These are phyloP conservation scores for Potamarius usumacintae DNA, from an alignment of 2,113 vertebrate genomes.

Conservation along the genomic window DNA sequence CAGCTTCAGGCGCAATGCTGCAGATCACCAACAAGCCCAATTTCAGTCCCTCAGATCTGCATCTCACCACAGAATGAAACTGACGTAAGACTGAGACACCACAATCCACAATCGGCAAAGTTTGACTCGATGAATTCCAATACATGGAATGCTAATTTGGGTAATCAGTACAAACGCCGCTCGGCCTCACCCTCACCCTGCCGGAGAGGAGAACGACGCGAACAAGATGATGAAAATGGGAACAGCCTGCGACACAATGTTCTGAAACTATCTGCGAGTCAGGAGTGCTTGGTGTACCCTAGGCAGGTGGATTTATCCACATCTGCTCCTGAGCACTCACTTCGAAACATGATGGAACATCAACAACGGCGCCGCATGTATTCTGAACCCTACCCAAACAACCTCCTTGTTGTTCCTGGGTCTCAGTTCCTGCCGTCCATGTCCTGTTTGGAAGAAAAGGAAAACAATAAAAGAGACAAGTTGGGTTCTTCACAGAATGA, in stretches of 20 bases:
- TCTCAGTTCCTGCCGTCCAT: rapidly evolving
- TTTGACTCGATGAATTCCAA: neutral
- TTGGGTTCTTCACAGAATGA: neutral
- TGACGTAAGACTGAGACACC: neutral
- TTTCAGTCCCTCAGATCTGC: neutral
- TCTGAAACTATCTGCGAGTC: neutral
- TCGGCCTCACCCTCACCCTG: neutral
- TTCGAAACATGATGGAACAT: rapidly evolving
- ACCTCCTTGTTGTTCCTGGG: neutral
- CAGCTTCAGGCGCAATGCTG: neutral
- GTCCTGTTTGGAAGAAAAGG: neutral
- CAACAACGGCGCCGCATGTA: neutral
- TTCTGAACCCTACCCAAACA: neutral
- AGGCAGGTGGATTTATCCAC: rapidly evolving
- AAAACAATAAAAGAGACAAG: neutral
- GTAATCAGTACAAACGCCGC: neutral
- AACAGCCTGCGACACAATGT: neutral
- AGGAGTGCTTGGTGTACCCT: neutral
- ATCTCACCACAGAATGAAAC: neutral
- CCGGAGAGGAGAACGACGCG: neutral
- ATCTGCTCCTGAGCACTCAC: neutral
- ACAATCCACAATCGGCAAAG: neutral
- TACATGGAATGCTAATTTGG: neutral
- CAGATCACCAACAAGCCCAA: neutral
- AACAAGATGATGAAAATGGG: neutral